phyloP scores from a whole-genome alignment of 2,797 vertebrate genomes.

The Enteromius thamalakanensis region DNA sequence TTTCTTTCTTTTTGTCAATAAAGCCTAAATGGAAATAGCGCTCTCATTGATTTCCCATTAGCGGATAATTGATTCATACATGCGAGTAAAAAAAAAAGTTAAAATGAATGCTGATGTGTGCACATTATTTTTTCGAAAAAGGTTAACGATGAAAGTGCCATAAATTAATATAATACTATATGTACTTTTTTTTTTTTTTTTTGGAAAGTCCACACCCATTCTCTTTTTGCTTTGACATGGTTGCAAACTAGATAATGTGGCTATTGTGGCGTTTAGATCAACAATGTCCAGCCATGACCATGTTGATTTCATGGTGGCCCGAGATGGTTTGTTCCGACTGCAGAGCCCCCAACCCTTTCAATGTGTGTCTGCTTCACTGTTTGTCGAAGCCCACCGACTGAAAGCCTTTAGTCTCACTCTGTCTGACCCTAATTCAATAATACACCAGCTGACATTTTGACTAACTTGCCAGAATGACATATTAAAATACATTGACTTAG shows the following conservation, averaged over 20 bases:
- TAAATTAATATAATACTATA: neutral
- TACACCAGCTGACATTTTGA: conserved; percentile 45
- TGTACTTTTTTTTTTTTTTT: neutral
- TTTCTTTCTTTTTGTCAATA: conserved; percentile 29
- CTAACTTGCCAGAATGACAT: conserved; percentile 39
- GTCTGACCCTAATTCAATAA: conserved; percentile 51
- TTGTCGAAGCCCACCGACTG: conserved; percentile 34
- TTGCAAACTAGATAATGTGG: conserved; percentile 66
- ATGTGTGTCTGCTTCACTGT: conserved; percentile 54
- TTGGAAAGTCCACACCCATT: neutral
- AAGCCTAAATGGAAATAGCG: conserved; percentile 20
- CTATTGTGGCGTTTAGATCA: conserved; percentile 67
- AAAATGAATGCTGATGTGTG: conserved; percentile 15
- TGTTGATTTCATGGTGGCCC: conserved; percentile 69
- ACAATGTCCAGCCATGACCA: conserved; percentile 69
- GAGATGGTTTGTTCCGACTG: conserved; percentile 56
- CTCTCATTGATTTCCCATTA: conserved; percentile 41
- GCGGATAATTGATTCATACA: conserved; percentile 37
- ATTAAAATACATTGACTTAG: conserved; percentile 31
- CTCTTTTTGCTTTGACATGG: conserved; percentile 40
- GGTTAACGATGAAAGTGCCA: neutral
- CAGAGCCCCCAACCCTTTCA: conserved; percentile 56
- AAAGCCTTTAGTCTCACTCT: conserved; percentile 29
- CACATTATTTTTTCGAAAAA: neutral
- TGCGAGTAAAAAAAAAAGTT: conserved; percentile 14